A percentile compares a stretch with the other conserved stretches of the same genome.
Conservation (phyloP, 1,140 invertebrate genomes). For the Trachelipus rathkii region DNA sequence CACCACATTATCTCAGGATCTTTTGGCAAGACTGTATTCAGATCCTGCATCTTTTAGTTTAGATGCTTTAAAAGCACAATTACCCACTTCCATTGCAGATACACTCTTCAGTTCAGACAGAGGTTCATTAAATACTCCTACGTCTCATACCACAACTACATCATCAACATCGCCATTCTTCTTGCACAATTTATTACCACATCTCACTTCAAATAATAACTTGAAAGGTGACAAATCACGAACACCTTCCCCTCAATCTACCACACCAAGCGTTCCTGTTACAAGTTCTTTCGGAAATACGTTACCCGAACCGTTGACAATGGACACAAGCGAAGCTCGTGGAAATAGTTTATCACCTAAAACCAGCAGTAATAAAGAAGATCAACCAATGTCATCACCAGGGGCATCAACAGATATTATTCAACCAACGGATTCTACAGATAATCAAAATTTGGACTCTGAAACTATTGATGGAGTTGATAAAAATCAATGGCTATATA, state of each 20-base stretch:
- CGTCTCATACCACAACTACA: slow-evolving; percentile 38
- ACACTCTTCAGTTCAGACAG: slow-evolving; percentile 43
- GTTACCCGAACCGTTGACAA: slow-evolving; percentile 50
- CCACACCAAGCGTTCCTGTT: slow-evolving; percentile 45
- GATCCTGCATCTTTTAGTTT: slow-evolving; percentile 59
- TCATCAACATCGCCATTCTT: slow-evolving; percentile 54
- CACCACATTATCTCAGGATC: slow-evolving; percentile 64
- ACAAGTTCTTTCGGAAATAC: slow-evolving; percentile 51
- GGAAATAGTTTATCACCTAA: slow-evolving; percentile 21
- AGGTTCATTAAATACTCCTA: slow-evolving; percentile 12
- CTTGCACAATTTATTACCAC: slow-evolving; percentile 42
- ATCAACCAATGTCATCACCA: not conserved
- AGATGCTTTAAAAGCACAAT: slow-evolving; percentile 57
- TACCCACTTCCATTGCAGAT: slow-evolving; percentile 47
- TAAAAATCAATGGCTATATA: slow-evolving; percentile 32
- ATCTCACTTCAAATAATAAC: slow-evolving; percentile 39
- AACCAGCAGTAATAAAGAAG: not conserved
- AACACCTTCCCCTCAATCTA: slow-evolving; percentile 46
- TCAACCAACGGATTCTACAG: not conserved
- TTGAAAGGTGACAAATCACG: slow-evolving; percentile 40
- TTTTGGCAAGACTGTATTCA: slow-evolving; percentile 74
- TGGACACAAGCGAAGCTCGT: slow-evolving; percentile 46
- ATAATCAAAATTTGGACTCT: not conserved
- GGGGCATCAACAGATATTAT: not conserved
- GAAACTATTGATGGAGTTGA: slow-evolving; percentile 42